Evolutionary conservation across 1,140 invertebrate genomes (phyloP).

Genomic region (Trichonephila clavata): DNA sequence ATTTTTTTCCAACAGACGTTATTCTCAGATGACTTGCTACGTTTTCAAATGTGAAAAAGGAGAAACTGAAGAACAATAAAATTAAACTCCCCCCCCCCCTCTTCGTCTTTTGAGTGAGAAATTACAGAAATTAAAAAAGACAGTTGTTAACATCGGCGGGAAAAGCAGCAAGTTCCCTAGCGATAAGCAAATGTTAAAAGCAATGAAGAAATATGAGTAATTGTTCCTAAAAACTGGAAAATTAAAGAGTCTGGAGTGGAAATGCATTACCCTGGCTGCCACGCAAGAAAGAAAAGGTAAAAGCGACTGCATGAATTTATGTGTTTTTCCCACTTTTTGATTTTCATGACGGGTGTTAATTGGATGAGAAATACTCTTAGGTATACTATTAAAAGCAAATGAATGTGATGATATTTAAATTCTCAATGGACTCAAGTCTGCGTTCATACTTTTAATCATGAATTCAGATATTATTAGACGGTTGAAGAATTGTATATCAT

Average conservation of each 20-base stretch:
- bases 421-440: neutral
- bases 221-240: constrained; percentile 20
- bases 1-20: neutral
- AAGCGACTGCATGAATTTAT: neutral
- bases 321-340: constrained; percentile 18
- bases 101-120: constrained; percentile 11
- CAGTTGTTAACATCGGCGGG: neutral
- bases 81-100: neutral
- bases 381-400: neutral
- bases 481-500: neutral
- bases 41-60: neutral
- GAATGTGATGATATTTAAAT: constrained; percentile 20
- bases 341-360: constrained; percentile 1
- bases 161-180: neutral
- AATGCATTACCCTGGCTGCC: constrained; percentile 10
- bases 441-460: neutral
- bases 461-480: neutral
- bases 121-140: constrained; percentile 31
- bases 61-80: neutral
- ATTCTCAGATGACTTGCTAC: neutral
- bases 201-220: constrained; percentile 13
- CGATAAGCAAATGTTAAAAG: neutral
- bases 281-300: neutral
- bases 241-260: constrained; percentile 20
- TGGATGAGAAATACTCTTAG: constrained; percentile 15